Conservation (phyloP, 2,113 vertebrate genomes). For the Rhabdornis inornatus region DNA sequence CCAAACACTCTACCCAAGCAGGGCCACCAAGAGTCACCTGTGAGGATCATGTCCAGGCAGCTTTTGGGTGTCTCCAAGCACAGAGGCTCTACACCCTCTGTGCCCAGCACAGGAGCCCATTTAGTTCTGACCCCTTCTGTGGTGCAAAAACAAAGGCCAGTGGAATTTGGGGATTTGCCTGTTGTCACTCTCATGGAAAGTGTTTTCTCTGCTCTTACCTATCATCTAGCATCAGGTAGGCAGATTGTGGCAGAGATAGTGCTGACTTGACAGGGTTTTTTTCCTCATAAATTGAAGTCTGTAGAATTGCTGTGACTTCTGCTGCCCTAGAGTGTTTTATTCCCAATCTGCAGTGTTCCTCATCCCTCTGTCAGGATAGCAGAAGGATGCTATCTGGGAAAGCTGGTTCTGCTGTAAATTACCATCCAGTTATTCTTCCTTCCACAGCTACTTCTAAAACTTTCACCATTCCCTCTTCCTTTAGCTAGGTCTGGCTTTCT, state of each 20-base stretch:
- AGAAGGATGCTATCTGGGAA: background rate
- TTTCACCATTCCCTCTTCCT: background rate
- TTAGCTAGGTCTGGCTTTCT: background rate
- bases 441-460: background rate
- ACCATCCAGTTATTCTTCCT: background rate
- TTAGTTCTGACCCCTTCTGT: background rate
- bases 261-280: background rate
- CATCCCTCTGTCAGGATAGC: background rate
- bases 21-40: background rate
- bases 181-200: background rate
- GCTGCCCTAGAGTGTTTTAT: background rate
- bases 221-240: background rate
- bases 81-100: background rate
- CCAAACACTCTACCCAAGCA: background rate
- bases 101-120: background rate
- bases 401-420: background rate
- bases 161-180: background rate
- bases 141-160: no score
- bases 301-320: background rate
- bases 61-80: background rate
- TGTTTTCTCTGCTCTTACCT: background rate
- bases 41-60: rapidly evolving
- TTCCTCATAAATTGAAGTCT: background rate
- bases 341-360: background rate
- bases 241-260: background rate